Evolutionary conservation across 2,113 vertebrate genomes (phyloP).

Genomic region (Centropristis striata): DNA sequence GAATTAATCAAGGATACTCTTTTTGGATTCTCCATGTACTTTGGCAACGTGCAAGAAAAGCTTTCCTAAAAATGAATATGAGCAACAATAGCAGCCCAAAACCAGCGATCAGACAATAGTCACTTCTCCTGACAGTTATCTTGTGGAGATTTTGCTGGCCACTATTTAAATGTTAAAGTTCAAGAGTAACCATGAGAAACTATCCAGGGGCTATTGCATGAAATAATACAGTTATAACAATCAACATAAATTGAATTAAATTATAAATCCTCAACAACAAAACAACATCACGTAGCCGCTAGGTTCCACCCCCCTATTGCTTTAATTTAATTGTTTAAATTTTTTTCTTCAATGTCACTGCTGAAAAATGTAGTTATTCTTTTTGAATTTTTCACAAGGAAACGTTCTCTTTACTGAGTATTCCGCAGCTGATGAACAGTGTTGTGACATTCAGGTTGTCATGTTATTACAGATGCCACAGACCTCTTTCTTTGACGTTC

Average conservation of each 20-base stretch:
- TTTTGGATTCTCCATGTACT: too few relatives aligned
- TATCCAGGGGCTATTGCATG: background rate
- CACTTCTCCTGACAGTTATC: background rate
- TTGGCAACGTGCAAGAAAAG: too few relatives aligned
- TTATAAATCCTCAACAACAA: too few relatives aligned
- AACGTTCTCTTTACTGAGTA: constrained; percentile 4
- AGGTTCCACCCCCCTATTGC: too few relatives aligned
- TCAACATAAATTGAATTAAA: too few relatives aligned
- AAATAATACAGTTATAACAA: background rate
- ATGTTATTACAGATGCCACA: constrained; percentile 46
- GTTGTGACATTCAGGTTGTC: constrained; percentile 67
- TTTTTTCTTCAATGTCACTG: constrained; percentile 5
- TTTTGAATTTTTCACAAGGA: background rate
- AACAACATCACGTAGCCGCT: too few relatives aligned
- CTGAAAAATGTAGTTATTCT: constrained; percentile 16
- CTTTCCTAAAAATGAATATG: background rate
- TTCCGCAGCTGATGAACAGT: constrained; percentile 39
- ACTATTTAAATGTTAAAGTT: background rate
- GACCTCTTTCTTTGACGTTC: constrained; percentile 56
- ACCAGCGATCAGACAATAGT: background rate
- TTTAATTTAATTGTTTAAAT: background rate
- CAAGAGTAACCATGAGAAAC: background rate
- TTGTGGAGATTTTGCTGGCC: background rate
- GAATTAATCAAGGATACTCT: too few relatives aligned
- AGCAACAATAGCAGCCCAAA: background rate